Evolutionary conservation across 2,113 vertebrate species (phyloP).

Genomic region (Tringa solitaria): DNA sequence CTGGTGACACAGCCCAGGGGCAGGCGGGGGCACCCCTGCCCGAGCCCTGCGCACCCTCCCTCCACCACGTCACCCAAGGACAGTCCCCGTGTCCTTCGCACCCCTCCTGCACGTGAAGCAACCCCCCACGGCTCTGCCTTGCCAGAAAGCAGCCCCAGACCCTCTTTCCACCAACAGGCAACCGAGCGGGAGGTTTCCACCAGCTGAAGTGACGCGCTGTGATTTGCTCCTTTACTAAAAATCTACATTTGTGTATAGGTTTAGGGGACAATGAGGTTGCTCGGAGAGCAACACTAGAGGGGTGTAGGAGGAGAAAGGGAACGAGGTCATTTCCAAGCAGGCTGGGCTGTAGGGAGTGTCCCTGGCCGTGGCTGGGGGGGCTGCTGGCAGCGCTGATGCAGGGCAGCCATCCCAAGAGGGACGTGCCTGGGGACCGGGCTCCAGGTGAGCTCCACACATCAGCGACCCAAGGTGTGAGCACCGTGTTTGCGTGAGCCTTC

Average conservation of each 20-base stretch:
- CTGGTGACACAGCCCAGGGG: not conserved
- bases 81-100: accelerated
- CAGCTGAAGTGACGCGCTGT: not conserved
- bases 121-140: accelerated
- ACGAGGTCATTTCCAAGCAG: not conserved
- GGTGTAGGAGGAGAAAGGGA: not conserved
- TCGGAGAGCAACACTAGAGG: not conserved
- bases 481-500: not conserved
- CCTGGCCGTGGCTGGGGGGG: not conserved
- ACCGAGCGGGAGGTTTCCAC: accelerated
- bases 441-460: not conserved
- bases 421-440: not conserved
- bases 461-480: not conserved
- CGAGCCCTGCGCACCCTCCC: accelerated
- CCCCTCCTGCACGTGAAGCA: not conserved
- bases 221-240: not conserved
- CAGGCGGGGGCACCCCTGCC: not conserved
- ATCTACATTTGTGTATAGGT: accelerated
- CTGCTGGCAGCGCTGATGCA: not conserved
- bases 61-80: not conserved
- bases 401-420: not conserved
- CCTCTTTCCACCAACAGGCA: not conserved
- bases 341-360: not conserved
- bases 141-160: not conserved
- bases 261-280: not conserved